Percentiles rank a stretch among this genome's conserved stretches.
phyloP scores from a whole-genome alignment of 2,797 vertebrate genomes.

The Ceyx erithaca region DNA sequence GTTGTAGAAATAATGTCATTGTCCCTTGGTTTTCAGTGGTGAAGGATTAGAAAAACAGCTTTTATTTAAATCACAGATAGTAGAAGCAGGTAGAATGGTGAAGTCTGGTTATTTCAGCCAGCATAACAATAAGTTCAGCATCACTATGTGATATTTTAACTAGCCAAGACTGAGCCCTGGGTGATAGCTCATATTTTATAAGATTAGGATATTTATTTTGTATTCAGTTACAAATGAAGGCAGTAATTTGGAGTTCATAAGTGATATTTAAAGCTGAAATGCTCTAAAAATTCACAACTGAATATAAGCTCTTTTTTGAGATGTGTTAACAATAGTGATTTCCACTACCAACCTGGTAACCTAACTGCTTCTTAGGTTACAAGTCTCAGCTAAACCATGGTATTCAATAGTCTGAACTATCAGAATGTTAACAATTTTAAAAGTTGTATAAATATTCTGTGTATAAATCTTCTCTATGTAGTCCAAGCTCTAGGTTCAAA shows the following conservation, averaged over 20 bases:
- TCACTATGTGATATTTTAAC: neutral
- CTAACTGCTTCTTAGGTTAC: neutral
- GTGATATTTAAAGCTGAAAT: neutral
- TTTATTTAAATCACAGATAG: neutral
- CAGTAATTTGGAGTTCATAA: neutral
- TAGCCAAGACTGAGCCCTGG: neutral
- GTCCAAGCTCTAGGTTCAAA: neutral
- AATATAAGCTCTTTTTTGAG: neutral
- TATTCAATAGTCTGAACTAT: neutral
- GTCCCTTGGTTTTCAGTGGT: neutral
- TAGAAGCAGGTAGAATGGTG: neutral
- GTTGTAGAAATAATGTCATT: neutral
- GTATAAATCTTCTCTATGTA: neutral
- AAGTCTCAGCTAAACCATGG: neutral
- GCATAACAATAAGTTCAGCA: accelerated
- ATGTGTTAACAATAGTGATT: neutral
- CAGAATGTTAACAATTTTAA: neutral
- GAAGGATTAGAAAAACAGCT: neutral
- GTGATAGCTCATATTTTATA: neutral
- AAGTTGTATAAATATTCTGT: neutral
- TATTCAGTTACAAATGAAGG: neutral
- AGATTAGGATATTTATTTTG: neutral
- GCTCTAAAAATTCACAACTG: neutral
- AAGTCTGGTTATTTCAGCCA: neutral
- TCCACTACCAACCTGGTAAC: neutral